Conservation (phyloP, 1,140 invertebrate species). For the Drosophila nikananu region DNA sequence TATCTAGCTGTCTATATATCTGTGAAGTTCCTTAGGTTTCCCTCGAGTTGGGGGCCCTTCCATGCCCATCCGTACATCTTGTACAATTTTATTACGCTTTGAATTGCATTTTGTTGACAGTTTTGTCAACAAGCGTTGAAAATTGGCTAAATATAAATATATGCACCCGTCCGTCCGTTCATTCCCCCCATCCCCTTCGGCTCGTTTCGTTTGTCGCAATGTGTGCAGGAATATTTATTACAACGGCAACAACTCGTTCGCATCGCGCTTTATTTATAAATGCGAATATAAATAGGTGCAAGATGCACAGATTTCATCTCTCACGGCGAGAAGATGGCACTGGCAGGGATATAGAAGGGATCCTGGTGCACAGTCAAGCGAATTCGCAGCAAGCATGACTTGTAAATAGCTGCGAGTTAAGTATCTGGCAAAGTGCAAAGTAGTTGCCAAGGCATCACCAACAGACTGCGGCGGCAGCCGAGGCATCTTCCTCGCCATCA, state of each 20-base stretch:
- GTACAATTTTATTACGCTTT: slow-evolving; percentile 84
- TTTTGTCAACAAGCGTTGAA: slow-evolving; percentile 85
- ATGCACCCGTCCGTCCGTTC: slow-evolving; percentile 53
- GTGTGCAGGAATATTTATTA: slow-evolving; percentile 78
- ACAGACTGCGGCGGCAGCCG: slow-evolving; percentile 28
- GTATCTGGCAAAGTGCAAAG: slow-evolving; percentile 85
- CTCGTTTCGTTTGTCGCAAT: slow-evolving; percentile 53
- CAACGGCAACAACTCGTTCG: slow-evolving; percentile 80
- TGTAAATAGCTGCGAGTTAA: slow-evolving; percentile 85
- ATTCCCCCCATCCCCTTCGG: slow-evolving; percentile 1
- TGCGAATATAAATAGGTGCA: slow-evolving; percentile 79
- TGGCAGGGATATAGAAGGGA: slow-evolving; percentile 20
- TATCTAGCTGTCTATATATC: slow-evolving; percentile 10
- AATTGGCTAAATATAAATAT: slow-evolving; percentile 85
- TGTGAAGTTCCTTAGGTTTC: slow-evolving; percentile 17
- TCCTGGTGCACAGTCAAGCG: slow-evolving; percentile 70
- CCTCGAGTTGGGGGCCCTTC: neutral
- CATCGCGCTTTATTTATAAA: slow-evolving; percentile 79
- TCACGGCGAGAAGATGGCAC: slow-evolving; percentile 11
- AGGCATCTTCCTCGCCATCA: slow-evolving; percentile 29
- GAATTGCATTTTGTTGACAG: slow-evolving; percentile 84
- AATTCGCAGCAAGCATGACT: slow-evolving; percentile 85
- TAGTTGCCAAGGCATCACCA: slow-evolving; percentile 75
- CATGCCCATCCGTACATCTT: slow-evolving; percentile 49
- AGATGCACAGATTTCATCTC: slow-evolving; percentile 77